Conservation (phyloP, 2,113 vertebrate genomes). For the Odontesthes bonariensis region DNA sequence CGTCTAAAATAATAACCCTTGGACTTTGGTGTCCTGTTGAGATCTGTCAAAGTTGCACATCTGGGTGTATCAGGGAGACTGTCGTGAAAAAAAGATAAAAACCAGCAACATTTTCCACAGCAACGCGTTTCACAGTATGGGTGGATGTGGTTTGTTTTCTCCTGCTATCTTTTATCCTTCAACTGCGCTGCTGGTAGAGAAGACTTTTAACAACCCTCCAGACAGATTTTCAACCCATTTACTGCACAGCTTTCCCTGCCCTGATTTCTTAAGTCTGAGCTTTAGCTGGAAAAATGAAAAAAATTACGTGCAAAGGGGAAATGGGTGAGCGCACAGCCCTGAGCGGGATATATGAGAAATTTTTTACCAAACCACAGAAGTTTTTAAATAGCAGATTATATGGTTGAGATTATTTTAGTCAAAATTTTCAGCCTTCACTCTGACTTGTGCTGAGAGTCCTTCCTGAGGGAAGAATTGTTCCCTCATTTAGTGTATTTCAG, state of each 20-base stretch:
- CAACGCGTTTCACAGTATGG: slow-evolving; percentile 29
- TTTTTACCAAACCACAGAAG: slow-evolving; percentile 33
- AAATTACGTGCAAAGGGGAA: slow-evolving; percentile 42
- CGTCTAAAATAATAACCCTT: slow-evolving; percentile 42
- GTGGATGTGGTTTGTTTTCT: slow-evolving; percentile 47
- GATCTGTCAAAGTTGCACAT: slow-evolving; percentile 51
- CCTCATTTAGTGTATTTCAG: slow-evolving; percentile 18
- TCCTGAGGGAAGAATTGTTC: slow-evolving; percentile 6
- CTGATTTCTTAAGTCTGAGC: slow-evolving; percentile 44
- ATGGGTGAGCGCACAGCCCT: slow-evolving; percentile 47
- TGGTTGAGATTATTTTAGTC: slow-evolving; percentile 38
- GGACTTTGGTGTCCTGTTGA: slow-evolving; percentile 41
- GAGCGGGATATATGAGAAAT: slow-evolving; percentile 36
- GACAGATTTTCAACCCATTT: slow-evolving; percentile 49
- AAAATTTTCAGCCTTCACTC: slow-evolving; percentile 30
- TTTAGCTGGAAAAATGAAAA: slow-evolving; percentile 44
- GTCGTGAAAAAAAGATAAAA: slow-evolving; percentile 35
- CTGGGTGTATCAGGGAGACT: slow-evolving; percentile 57
- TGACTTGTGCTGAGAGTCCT: slow-evolving; percentile 19
- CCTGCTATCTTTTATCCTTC: slow-evolving; percentile 51
- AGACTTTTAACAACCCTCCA: slow-evolving; percentile 41
- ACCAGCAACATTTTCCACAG: slow-evolving; percentile 52
- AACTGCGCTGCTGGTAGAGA: slow-evolving; percentile 40
- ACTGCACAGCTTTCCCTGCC: slow-evolving; percentile 21
- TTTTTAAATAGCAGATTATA: slow-evolving; percentile 49